Conservation (phyloP, 2,113 vertebrate genomes). For the Chinchilla lanigera region DNA sequence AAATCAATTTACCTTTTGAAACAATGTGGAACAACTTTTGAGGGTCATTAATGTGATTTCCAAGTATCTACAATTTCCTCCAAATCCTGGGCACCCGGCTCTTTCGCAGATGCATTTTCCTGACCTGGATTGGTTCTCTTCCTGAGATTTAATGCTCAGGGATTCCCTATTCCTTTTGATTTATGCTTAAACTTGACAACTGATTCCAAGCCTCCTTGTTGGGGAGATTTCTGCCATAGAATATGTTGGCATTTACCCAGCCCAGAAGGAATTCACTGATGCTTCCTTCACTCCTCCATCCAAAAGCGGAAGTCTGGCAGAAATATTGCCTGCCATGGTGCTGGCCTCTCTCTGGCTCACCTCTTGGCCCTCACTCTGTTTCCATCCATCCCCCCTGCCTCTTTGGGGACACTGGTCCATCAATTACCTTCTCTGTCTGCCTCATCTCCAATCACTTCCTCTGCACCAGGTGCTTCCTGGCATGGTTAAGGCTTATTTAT, state of each 20-base stretch:
- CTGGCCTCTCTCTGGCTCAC: constrained; percentile 44
- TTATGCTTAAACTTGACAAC: constrained; percentile 54
- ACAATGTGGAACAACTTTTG: constrained; percentile 22
- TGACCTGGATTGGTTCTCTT: not conserved
- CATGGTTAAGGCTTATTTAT: constrained; percentile 59
- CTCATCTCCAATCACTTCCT: constrained; percentile 52
- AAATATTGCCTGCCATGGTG: constrained; percentile 31
- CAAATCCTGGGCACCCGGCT: not conserved
- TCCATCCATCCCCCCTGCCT: not conserved
- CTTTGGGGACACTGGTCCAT: not conserved
- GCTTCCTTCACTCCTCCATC: constrained; percentile 61
- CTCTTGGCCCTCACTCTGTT: not conserved
- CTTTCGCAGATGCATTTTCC: not conserved
- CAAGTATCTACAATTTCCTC: constrained; percentile 5
- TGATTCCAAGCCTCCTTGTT: constrained; percentile 49
- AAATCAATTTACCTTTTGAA: constrained; percentile 60
- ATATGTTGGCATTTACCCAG: constrained; percentile 65
- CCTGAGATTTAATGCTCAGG: constrained; percentile 31
- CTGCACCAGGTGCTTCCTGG: constrained; percentile 50
- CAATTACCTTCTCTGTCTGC: constrained; percentile 1
- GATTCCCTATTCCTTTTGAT: not conserved
- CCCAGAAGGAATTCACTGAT: constrained; percentile 60
- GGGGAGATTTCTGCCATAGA: not conserved
- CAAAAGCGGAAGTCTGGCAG: constrained; percentile 61
- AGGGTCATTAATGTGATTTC: constrained; percentile 35